These are phyloP conservation scores for Meleagris gallopavo DNA, from an alignment of 2,113 vertebrate species.

Conservation along the genomic window DNA sequence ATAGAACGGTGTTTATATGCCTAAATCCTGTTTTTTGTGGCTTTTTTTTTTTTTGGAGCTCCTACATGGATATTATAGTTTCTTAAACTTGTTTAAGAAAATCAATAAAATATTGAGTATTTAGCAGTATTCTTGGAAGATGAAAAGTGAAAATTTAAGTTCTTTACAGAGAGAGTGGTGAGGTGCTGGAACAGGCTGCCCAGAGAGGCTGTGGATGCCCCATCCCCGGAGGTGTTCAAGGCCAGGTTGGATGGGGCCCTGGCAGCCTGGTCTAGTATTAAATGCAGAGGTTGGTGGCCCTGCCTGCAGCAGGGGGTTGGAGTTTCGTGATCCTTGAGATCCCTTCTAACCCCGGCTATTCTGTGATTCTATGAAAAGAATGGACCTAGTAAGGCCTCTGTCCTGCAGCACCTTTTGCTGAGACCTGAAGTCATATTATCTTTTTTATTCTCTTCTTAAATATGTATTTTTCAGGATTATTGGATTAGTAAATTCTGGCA, in stretches of 20 bases:
- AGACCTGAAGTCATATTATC: not conserved
- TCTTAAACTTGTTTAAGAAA: not conserved
- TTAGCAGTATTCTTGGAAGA: not conserved
- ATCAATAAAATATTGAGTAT: not conserved
- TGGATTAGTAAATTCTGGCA: not conserved
- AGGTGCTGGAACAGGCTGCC: no score
- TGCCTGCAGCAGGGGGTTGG: no score
- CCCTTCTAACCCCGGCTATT: no score
- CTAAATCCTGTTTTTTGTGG: not conserved
- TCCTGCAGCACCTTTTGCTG: not conserved
- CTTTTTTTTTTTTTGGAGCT: not conserved
- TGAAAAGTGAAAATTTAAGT: not conserved
- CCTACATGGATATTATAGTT: not conserved
- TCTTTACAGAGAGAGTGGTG: no score
- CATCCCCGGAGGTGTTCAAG: no score
- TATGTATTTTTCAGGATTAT: not conserved
- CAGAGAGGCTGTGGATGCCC: no score
- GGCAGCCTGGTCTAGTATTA: no score
- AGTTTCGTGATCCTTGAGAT: no score
- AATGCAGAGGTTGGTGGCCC: no score
- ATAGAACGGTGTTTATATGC: not conserved
- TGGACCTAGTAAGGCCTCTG: not conserved
- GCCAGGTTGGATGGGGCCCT: no score
- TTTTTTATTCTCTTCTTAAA: not conserved
- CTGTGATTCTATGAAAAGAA: not conserved